Conservation (phyloP, 2,113 vertebrate genomes). For the Pachycephala philippinensis region DNA sequence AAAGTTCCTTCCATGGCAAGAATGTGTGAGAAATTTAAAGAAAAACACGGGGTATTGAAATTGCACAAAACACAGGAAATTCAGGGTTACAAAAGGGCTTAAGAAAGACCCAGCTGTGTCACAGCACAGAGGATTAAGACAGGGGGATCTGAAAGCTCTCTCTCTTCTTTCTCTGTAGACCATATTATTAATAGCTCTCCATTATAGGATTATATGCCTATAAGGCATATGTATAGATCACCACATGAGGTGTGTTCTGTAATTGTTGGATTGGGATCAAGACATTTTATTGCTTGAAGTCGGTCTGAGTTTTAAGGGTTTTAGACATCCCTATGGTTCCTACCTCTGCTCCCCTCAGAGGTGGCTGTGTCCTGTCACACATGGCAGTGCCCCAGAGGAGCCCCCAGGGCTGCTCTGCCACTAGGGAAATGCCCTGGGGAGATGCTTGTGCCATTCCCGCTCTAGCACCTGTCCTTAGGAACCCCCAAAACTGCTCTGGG, state of each 20-base stretch:
- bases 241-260: neutral
- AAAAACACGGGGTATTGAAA: neutral
- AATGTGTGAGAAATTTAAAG: neutral
- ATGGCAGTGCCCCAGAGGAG: neutral
- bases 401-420: fast-evolving
- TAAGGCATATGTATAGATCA: neutral
- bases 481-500: neutral
- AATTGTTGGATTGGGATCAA: neutral
- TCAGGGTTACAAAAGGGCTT: neutral
- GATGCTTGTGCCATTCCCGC: neutral
- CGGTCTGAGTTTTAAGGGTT: neutral
- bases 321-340: neutral
- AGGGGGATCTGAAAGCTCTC: neutral
- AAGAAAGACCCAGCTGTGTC: neutral
- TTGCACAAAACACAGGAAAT: neutral
- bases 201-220: neutral
- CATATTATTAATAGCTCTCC: neutral
- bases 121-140: neutral
- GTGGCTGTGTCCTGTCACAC: neutral
- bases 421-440: neutral
- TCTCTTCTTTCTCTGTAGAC: neutral
- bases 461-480: neutral
- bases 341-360: neutral
- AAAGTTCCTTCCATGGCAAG: neutral
- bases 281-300: neutral